Conservation (phyloP, 2,113 vertebrate species). For the Dasyprocta punctata region DNA sequence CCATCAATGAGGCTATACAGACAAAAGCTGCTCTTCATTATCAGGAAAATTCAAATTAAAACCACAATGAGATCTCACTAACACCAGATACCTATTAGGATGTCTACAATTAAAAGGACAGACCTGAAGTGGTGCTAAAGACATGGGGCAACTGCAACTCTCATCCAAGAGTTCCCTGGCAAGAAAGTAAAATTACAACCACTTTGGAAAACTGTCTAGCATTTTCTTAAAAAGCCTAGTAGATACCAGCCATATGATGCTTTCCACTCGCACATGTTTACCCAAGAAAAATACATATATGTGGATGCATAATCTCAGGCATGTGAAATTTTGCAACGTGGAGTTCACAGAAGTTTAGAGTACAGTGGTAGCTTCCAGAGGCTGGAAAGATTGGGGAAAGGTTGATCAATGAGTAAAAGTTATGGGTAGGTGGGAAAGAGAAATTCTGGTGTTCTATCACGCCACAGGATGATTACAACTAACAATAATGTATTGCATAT, state of each 20-base stretch:
- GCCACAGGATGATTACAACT: background rate
- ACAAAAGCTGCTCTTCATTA: background rate
- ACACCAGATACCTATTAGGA: background rate
- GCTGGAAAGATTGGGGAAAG: background rate
- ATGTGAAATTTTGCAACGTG: background rate
- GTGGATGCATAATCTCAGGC: background rate
- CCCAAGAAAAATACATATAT: background rate
- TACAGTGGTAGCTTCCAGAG: background rate
- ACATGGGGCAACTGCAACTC: background rate
- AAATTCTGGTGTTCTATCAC: background rate
- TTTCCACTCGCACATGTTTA: background rate
- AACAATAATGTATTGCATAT: background rate
- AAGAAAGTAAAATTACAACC: background rate
- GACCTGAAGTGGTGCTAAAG: background rate
- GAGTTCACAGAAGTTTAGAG: background rate
- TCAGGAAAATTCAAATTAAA: background rate
- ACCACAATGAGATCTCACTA: background rate
- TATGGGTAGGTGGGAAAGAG: background rate
- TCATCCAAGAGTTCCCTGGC: background rate
- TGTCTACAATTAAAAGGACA: background rate
- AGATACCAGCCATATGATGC: background rate
- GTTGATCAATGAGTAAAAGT: background rate
- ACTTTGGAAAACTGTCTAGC: background rate
- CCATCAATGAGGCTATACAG: background rate
- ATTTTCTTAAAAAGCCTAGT: background rate